Percentiles rank a stretch among this genome's conserved stretches.
These are phyloP conservation scores for Phoronis australis DNA, from an alignment of 2,888 invertebrate species.

Conservation along the genomic window DNA sequence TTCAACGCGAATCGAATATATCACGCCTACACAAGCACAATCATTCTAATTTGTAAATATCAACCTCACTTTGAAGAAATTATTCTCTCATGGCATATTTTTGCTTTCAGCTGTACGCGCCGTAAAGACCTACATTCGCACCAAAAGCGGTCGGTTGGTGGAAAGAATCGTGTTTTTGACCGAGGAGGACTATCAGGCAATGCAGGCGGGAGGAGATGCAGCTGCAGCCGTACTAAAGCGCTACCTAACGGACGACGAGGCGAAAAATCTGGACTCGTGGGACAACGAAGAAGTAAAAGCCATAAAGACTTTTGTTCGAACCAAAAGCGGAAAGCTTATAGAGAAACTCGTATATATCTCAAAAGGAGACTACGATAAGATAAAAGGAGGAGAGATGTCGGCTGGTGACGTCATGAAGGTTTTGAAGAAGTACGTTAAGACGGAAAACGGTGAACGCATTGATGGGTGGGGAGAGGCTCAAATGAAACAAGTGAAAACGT, in stretches of 20 bases:
- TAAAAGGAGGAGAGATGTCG: conserved; percentile 39
- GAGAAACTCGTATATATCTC: conserved; percentile 44
- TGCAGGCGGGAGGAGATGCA: conserved; percentile 12
- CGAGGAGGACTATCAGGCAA: conserved; percentile 25
- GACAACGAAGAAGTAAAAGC: conserved; percentile 49
- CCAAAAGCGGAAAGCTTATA: conserved; percentile 47
- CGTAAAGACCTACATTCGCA: conserved; percentile 28
- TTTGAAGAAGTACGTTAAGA: conserved; percentile 37
- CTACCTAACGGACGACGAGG: conserved; percentile 46
- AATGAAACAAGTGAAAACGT: conserved; percentile 48
- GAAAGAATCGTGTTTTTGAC: conserved; percentile 23
- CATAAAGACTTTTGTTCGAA: conserved; percentile 47
- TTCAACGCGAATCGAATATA: too few relatives aligned
- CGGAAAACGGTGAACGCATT: conserved; percentile 35
- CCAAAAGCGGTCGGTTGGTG: conserved; percentile 25
- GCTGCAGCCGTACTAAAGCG: conserved; percentile 22
- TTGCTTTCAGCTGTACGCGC: conserved; percentile 17
- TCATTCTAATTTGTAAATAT: too few relatives aligned
- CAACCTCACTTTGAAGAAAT: too few relatives aligned
- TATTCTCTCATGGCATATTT: too few relatives aligned
- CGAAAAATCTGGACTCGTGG: conserved; percentile 40
- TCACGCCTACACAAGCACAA: too few relatives aligned
- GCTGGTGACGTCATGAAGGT: conserved; percentile 24
- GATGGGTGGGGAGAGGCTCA: conserved; percentile 50
- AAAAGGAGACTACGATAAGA: conserved; percentile 46